Base-by-base conservation (phyloP, 1,140 invertebrate species). In the Drosophila mojavensis region DNA sequence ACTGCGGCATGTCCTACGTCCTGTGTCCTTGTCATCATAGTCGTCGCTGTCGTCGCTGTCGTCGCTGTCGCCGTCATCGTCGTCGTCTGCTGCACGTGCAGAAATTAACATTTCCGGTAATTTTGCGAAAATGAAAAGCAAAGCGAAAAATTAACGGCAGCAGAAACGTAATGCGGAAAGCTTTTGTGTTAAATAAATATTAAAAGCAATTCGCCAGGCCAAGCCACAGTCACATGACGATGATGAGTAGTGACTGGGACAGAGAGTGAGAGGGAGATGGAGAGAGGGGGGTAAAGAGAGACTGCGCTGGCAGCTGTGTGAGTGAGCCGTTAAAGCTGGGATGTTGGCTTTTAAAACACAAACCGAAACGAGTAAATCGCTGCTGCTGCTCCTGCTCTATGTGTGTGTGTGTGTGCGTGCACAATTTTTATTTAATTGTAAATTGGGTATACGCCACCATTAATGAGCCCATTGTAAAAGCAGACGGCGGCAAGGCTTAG, bases 81-180 rank as follows among this genome's bases (percentile, higher is more conserved):
- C 54, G 48, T 67, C 74, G 68, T 70, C 81, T 83, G 80, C 78
- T 84, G 86, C 88, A 90, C 85, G 85, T 90, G 86, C 86, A 90
- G 86, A 90, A 90, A 90, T 90, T 90, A 90, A 90, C 81, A 90
- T 90, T 90, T 90, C 85, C 85, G 85, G 85, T 90, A 90, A 90
- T 90, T 90, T 90, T 90, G 81, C 86, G 84, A 85, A 89, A 90
- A 90, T 89, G 84, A 89, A 89, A 89, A 90, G 84, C 84, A 89
- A 89, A 89, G 85, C 84, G 81, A 89, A 89, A 89, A 89, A 90
- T 90, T 88, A 88, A 88, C 81, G 80, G 77, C 83, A 83, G 81
- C 79, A 75, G 75, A 84, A 81, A 78, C 82, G 79, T 79, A 86
- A 89, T 89, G 84, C 83, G 83, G 84, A 88, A 88, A 81, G 84